These are phyloP conservation scores for Chaetura pelagica DNA, from an alignment of 2,113 vertebrate genomes.

Conservation along the genomic window DNA sequence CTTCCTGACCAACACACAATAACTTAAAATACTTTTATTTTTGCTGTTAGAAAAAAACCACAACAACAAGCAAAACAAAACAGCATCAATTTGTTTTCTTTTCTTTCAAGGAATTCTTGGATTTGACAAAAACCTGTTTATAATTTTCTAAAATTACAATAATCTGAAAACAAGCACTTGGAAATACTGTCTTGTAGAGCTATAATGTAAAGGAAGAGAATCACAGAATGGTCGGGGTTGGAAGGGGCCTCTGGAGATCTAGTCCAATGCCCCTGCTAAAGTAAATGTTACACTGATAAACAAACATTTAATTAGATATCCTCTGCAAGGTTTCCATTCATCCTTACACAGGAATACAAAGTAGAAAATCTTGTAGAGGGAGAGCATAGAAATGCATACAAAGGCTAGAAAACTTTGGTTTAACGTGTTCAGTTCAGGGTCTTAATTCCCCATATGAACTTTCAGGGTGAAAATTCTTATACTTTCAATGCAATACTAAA, in stretches of 20 bases:
- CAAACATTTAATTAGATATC: background rate
- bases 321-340: background rate
- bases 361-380: background rate
- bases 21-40: background rate
- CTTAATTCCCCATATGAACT: background rate
- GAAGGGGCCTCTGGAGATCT: too few relatives aligned
- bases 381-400: background rate
- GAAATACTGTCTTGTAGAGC: accelerated
- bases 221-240: too few relatives aligned
- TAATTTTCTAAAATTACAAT: background rate
- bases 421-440: background rate
- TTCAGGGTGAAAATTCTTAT: background rate
- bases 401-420: background rate
- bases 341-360: background rate
- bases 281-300: background rate
- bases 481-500: background rate
- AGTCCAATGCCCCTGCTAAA: too few relatives aligned
- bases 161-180: background rate
- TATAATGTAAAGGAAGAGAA: background rate
- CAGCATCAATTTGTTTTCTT: background rate
- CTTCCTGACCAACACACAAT: background rate
- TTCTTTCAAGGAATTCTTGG: background rate
- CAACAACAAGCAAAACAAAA: background rate
- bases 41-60: background rate
- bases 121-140: background rate